Base-by-base conservation (phyloP, 2,888 invertebrate species). In the Agriopis leucophaearia region DNA sequence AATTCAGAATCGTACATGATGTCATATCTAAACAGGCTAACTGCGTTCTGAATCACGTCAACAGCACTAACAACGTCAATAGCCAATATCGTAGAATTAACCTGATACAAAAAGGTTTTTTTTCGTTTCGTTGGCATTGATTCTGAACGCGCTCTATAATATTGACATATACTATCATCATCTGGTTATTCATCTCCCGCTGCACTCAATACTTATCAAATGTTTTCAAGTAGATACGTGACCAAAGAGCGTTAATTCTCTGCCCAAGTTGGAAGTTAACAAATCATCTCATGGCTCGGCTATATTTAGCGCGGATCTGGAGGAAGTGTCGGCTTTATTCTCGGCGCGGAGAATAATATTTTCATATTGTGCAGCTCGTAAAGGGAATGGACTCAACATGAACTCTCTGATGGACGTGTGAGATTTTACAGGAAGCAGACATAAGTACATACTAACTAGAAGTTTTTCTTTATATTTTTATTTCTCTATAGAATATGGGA, bases 231-330 rank as follows among this genome's bases (percentile, higher is more conserved):
- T 38, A 40, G 54, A 15, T 42, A 59, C 47, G 47, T 52, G 51
- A 27, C 6, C 9, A n/a, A 56, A 61, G 64, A 55, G 59, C 56
- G 66, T 59, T 72, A 70, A 67, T 69, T 64, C 57, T 16, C 61
- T 35, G 12, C 54, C 58, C 42, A 57, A 54, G 16, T 50, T 42
- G 38, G 59, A 54, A 69, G 69, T 67, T 64, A 70, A 70, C 70
- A 66, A 65, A 69, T 72, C 64, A 64, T 62, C 63, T 52, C 63
- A n/a, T 59, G 56, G 42, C 18, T 36, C 56, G 38, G 42, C 63
- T 73, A 73, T 69, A 70, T 73, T 64, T 73, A 73, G 61, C 55
- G 3, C 64, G 57, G 65, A 60, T 51, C 48, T 35, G 44, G 66
- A 70, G 66, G 70, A 50, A 64, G 50, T 61, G 45, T 48, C 54